Conservation (phyloP, 2,113 vertebrate genomes). For the Sceloporus tristichus region DNA sequence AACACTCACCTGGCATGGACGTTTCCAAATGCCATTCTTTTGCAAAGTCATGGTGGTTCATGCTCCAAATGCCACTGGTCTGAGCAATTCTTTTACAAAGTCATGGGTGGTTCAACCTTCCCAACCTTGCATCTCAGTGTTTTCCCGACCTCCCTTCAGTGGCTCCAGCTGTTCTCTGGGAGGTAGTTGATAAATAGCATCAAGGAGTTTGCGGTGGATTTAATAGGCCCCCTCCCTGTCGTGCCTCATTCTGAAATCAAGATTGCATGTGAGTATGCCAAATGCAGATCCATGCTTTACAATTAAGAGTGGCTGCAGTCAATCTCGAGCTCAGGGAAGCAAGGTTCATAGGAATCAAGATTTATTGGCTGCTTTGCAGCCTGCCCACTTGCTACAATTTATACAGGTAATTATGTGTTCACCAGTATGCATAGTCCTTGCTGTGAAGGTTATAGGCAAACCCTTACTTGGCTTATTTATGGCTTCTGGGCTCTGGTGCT, state of each 20-base stretch:
- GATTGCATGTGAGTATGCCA: background rate
- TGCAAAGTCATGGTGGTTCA: background rate
- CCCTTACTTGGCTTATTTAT: slow-evolving; percentile 37
- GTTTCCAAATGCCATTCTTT: too few relatives aligned
- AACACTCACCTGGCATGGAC: too few relatives aligned
- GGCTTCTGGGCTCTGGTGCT: background rate
- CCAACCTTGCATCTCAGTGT: background rate
- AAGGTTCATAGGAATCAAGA: slow-evolving; percentile 21
- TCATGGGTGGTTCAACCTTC: background rate
- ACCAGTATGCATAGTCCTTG: slow-evolving; percentile 17
- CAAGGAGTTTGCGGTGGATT: background rate
- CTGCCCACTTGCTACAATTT: slow-evolving; percentile 35
- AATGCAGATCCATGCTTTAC: background rate
- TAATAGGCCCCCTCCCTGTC: background rate
- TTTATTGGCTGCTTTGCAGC: slow-evolving; percentile 29
- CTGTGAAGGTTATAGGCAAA: slow-evolving; percentile 34
- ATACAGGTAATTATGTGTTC: slow-evolving; percentile 36
- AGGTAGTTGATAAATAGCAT: background rate
- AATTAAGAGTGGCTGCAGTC: slow-evolving; percentile 28
- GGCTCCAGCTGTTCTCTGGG: background rate
- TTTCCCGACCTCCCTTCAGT: background rate
- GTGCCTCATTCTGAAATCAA: background rate
- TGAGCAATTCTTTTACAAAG: too few relatives aligned
- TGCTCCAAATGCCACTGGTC: too few relatives aligned
- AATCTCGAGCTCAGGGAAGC: background rate